Conservation (phyloP, 1,140 invertebrate species). For the Cotesia typhae region DNA sequence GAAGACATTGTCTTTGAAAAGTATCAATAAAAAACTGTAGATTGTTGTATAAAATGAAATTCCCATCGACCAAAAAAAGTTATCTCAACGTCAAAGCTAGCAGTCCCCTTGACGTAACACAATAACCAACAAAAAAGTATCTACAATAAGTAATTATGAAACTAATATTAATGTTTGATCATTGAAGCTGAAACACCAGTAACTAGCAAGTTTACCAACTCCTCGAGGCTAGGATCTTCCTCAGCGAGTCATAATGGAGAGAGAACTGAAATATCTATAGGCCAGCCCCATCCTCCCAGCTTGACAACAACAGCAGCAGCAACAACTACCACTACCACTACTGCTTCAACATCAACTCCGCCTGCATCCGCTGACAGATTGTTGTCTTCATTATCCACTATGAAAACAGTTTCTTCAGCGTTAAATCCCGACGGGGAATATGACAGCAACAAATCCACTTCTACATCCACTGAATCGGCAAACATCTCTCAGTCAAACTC, state of each 20-base stretch:
- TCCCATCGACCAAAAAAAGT: too few species aligned
- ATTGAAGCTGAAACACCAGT: conserved; percentile 15
- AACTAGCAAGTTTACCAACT: conserved; percentile 17
- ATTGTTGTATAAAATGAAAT: too few species aligned
- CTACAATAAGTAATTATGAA: background rate
- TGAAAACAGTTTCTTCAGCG: background rate
- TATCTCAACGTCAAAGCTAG: too few species aligned
- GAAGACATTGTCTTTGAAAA: too few species aligned
- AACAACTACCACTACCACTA: too few species aligned
- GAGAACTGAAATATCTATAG: background rate
- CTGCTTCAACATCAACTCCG: too few species aligned
- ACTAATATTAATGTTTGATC: conserved; percentile 16
- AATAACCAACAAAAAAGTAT: too few species aligned
- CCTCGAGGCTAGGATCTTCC: background rate
- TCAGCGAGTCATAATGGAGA: background rate
- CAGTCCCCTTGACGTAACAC: too few species aligned
- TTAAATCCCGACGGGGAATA: background rate
- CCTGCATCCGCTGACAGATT: too few species aligned
- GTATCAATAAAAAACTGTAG: too few species aligned
- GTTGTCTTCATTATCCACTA: too few species aligned
- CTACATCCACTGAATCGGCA: background rate
- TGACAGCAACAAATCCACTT: background rate
- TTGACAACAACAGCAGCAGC: background rate
- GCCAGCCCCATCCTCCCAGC: background rate
- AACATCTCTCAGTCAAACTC: background rate